These are phyloP conservation scores for Colletes latitarsis DNA, from an alignment of 1,140 invertebrate species.

Conservation along the genomic window DNA sequence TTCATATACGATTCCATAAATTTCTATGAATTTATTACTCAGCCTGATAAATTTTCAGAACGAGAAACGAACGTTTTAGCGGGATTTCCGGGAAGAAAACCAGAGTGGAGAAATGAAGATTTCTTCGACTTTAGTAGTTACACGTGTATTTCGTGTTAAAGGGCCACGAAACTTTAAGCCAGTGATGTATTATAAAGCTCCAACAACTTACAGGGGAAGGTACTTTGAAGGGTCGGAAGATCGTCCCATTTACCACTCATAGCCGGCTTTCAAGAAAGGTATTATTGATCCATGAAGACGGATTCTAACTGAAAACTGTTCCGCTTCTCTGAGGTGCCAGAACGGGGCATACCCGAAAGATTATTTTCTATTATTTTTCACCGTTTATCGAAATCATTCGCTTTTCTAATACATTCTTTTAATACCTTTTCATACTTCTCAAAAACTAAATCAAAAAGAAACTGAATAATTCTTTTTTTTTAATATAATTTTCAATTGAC, in stretches of 20 bases:
- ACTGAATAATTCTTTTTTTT: too few species aligned
- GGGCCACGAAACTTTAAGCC: constrained; percentile 27
- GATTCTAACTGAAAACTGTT: constrained; percentile 31
- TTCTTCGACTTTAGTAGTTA: not conserved
- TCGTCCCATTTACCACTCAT: constrained; percentile 49
- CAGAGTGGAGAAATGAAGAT: too few species aligned
- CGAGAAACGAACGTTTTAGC: not conserved
- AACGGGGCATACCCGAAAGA: not conserved
- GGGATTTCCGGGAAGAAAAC: not conserved
- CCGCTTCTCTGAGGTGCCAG: not conserved
- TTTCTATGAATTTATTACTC: too few species aligned
- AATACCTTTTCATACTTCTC: not conserved
- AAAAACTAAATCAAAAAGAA: too few species aligned
- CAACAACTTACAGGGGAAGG: constrained; percentile 16
- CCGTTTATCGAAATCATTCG: constrained; percentile 21
- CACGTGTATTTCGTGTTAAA: constrained; percentile 39
- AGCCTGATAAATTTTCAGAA: too few species aligned
- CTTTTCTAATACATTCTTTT: not conserved
- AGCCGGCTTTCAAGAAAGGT: constrained; percentile 45
- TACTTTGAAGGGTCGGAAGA: constrained; percentile 45
- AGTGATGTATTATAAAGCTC: constrained; percentile 33
- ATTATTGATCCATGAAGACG: constrained; percentile 45
- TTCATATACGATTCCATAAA: too few species aligned
- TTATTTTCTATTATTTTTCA: constrained; percentile 15
- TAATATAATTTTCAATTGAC: too few species aligned